Evolutionary conservation across 2,888 invertebrate species (phyloP).

Genomic region (Meliscaeva auricollis): DNA sequence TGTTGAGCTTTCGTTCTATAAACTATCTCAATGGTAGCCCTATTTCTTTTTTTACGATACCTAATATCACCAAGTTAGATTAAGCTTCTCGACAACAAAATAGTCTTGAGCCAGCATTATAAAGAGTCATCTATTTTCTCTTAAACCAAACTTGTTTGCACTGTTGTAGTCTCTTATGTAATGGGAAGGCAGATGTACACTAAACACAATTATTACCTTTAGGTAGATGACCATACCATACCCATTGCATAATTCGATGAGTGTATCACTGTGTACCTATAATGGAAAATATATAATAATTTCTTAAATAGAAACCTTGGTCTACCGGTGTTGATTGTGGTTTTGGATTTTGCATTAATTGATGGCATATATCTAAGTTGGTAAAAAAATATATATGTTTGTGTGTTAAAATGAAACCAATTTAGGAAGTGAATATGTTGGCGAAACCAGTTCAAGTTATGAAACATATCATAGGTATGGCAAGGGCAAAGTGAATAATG

Average conservation of each 20-base stretch:
- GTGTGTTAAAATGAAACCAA: not conserved
- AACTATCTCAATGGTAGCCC: not conserved
- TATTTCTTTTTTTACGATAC: not conserved
- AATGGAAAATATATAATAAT: not conserved
- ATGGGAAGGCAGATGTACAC: not conserved
- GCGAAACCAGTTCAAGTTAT: slow-evolving; percentile 13
- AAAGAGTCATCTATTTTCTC: slow-evolving; percentile 34
- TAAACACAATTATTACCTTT: not conserved
- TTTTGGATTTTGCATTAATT: slow-evolving; percentile 15
- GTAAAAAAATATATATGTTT: slow-evolving; percentile 9
- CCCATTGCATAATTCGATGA: slow-evolving; percentile 19
- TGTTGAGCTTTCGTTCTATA: not conserved
- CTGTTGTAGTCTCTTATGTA: slow-evolving; percentile 17
- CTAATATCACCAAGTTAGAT: not conserved
- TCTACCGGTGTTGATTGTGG: slow-evolving; percentile 16
- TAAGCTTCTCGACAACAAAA: not conserved
- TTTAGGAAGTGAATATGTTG: slow-evolving; percentile 10
- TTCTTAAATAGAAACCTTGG: slow-evolving; percentile 20
- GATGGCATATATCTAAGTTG: not conserved
- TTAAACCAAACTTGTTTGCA: slow-evolving; percentile 53
- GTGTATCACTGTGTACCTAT: not conserved
- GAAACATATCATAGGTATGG: slow-evolving; percentile 9
- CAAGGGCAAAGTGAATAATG: slow-evolving; percentile 42
- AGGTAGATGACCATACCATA: slow-evolving; percentile 7
- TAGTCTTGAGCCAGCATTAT: not conserved